These are phyloP conservation scores for Epizoanthus scotinus DNA, from an alignment of 92 coral and sea anemone species.

Conservation along the genomic window DNA sequence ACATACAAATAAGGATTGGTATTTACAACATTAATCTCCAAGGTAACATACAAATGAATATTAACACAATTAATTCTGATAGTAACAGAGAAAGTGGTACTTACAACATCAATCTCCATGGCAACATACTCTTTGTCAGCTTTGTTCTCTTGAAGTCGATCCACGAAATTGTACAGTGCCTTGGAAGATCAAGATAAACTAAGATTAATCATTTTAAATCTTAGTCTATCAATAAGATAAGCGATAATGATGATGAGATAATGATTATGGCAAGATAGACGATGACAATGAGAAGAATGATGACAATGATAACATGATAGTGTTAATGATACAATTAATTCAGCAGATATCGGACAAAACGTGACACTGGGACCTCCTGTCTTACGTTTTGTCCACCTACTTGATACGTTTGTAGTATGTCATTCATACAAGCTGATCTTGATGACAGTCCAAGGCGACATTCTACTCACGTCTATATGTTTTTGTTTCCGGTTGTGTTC, in stretches of 20 bases:
- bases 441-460: background rate
- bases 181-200: slow-evolving; percentile 7
- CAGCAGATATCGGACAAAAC: background rate
- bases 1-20: too few species aligned
- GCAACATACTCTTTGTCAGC: slow-evolving; percentile 97
- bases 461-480: slow-evolving; percentile 84
- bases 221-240: too few species aligned
- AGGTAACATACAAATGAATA: background rate
- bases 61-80: background rate
- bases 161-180: slow-evolving; percentile 81
- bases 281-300: background rate
- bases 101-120: slow-evolving; percentile 95
- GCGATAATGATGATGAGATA: background rate
- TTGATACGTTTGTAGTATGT: background rate
- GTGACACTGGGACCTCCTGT: background rate
- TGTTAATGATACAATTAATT: background rate
- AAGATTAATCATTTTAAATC: background rate
- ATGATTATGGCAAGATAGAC: background rate
- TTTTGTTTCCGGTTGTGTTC: slow-evolving; percentile 96
- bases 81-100: slow-evolving; percentile 10
- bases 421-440: background rate
- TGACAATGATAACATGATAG: background rate
- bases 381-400: background rate
- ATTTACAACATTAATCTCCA: background rate
- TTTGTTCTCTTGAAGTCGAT: slow-evolving; percentile 82